Conservation (phyloP, 2,888 invertebrate species). For the Parapristionchus giblindavisi region DNA sequence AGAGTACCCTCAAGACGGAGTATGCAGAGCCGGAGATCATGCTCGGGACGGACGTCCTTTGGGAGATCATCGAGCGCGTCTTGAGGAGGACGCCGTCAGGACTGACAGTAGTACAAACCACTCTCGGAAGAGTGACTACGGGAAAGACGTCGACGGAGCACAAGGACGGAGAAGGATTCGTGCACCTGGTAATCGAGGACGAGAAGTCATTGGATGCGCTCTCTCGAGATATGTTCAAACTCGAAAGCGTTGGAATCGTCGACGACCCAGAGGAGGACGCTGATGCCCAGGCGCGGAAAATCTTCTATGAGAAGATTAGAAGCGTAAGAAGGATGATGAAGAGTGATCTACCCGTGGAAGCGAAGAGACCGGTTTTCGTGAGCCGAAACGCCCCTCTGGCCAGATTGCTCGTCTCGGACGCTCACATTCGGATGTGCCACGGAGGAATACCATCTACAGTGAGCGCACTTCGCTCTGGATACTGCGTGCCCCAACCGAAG, state of each 20-base stretch:
- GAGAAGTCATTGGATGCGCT: background rate
- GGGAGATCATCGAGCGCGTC: background rate
- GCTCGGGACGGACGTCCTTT: slow-evolving; percentile 10
- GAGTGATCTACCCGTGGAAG: slow-evolving; percentile 44
- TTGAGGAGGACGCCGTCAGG: background rate
- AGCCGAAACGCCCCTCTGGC: background rate
- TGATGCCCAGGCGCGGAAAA: slow-evolving; percentile 18
- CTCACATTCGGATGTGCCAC: background rate
- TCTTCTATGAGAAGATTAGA: slow-evolving; percentile 34
- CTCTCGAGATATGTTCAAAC: background rate
- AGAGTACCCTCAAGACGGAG: background rate
- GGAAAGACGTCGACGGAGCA: background rate
- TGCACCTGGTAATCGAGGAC: background rate
- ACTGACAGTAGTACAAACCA: background rate
- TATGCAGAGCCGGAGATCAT: background rate
- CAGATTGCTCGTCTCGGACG: background rate
- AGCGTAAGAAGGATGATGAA: background rate
- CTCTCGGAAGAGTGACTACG: background rate
- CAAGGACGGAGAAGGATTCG: background rate
- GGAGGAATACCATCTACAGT: background rate
- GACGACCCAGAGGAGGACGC: slow-evolving; percentile 21
- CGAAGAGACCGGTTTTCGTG: background rate
- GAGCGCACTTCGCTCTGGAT: slow-evolving; percentile 51
- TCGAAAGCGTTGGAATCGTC: slow-evolving; percentile 30
- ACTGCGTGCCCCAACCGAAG: background rate